Conservation (phyloP, 2,113 vertebrate species). For the Myotis brandtii region DNA sequence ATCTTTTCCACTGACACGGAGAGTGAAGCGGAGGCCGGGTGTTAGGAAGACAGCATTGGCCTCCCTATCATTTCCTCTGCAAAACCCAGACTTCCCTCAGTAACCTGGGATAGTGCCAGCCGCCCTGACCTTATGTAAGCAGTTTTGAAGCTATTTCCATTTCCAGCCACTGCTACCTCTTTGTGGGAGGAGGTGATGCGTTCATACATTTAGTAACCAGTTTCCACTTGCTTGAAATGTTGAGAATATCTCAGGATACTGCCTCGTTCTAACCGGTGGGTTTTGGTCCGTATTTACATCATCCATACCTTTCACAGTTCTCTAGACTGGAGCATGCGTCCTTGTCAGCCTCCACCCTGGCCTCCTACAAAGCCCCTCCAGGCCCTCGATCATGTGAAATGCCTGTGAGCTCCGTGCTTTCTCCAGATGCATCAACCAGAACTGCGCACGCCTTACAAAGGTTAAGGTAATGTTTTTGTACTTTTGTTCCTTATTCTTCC, state of each 20-base stretch:
- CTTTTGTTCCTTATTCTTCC: not conserved
- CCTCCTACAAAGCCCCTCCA: not conserved
- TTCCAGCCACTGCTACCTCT: conserved; percentile 44
- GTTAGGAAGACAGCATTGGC: not conserved
- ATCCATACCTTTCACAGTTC: not conserved
- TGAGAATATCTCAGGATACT: not conserved
- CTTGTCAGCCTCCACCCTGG: not conserved
- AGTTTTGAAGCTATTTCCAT: conserved; percentile 52
- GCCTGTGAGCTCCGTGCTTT: not conserved
- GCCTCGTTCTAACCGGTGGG: not conserved
- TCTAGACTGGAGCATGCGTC: not conserved
- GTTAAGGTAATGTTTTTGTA: not conserved
- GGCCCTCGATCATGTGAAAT: not conserved
- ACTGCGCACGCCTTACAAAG: not conserved
- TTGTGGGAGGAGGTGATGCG: not conserved
- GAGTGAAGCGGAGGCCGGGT: not conserved
- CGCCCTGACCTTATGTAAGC: not conserved
- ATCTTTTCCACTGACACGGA: not conserved
- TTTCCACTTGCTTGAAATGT: conserved; percentile 21
- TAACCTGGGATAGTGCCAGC: not conserved
- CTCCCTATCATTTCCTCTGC: not conserved
- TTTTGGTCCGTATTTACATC: not conserved
- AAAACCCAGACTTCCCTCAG: conserved; percentile 23
- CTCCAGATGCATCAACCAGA: conserved; percentile 13
- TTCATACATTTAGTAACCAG: conserved; percentile 3